Evolutionary conservation across 2,888 invertebrate species (phyloP).

Genomic region (Drosophila limbata): DNA sequence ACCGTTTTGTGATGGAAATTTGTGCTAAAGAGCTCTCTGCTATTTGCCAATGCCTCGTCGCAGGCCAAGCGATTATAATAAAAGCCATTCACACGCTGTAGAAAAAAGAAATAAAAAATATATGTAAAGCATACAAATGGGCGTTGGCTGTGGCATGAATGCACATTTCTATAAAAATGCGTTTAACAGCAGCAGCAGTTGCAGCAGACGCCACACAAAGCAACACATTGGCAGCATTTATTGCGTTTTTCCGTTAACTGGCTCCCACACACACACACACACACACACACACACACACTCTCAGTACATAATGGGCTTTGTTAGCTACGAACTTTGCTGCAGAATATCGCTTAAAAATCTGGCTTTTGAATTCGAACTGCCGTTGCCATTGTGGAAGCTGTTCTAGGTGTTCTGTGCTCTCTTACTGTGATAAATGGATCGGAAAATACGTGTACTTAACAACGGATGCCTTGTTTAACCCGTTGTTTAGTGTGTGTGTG

Average conservation of each 20-base stretch:
- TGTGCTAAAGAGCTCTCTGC: conserved; percentile 47
- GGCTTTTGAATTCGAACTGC: conserved; percentile 34
- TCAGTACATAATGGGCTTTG: conserved; percentile 36
- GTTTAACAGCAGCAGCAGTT: conserved; percentile 57
- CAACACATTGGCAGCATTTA: conserved; percentile 63
- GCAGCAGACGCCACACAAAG: conserved; percentile 48
- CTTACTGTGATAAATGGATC: conserved; percentile 76
- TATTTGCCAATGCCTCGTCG: conserved; percentile 14
- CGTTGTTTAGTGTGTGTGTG: conserved; percentile 7
- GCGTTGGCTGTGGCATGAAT: conserved; percentile 40
- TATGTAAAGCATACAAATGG: conserved; percentile 55
- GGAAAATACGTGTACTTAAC: conserved; percentile 77
- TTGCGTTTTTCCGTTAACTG: conserved; percentile 72
- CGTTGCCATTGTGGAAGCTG: conserved; percentile 20
- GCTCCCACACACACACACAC: conserved; percentile 29
- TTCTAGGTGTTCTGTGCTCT: conserved; percentile 25
- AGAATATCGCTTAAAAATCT: conserved; percentile 55
- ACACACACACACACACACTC: conserved; percentile 11
- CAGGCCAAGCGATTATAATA: conserved; percentile 55
- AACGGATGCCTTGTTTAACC: conserved; percentile 64
- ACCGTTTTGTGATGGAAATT: conserved; percentile 75
- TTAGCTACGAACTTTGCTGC: conserved; percentile 34
- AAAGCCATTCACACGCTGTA: conserved; percentile 55
- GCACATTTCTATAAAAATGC: conserved; percentile 76
- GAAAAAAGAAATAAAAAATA: conserved; percentile 16